Percentiles rank a stretch among this genome's conserved stretches.
Evolutionary conservation across 2,113 vertebrate genomes (phyloP).

Genomic region (Litocranius walleri): DNA sequence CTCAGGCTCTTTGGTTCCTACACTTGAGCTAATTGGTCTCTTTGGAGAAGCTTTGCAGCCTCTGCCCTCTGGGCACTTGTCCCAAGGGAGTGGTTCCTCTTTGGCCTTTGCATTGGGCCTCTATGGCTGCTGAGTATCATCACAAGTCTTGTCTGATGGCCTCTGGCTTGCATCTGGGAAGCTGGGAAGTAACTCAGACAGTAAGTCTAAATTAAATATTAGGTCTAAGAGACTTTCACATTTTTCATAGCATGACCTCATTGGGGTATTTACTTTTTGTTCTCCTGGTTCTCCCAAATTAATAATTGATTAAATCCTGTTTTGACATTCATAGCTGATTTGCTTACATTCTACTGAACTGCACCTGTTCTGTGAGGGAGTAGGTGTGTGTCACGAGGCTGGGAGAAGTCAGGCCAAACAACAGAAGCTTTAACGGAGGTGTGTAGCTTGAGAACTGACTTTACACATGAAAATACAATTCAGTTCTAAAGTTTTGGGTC

Average conservation of each 20-base stretch:
- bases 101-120: neutral
- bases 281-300: constrained; percentile 15
- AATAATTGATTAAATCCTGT: constrained; percentile 30
- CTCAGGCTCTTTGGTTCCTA: neutral
- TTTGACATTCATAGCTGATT: constrained; percentile 37
- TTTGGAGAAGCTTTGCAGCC: neutral
- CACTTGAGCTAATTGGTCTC: neutral
- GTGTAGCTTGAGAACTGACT: neutral
- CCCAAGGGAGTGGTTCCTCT: neutral
- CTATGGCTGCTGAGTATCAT: neutral
- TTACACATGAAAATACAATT: neutral
- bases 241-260: neutral
- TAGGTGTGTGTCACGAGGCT: neutral
- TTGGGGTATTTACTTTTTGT: constrained; percentile 6
- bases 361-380: neutral
- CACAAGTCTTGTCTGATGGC: neutral
- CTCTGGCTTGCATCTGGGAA: neutral
- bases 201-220: neutral
- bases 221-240: neutral
- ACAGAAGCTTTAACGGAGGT: neutral
- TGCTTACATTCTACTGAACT: neutral
- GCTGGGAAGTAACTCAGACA: neutral
- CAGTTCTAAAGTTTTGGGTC: neutral
- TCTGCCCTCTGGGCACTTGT: neutral
- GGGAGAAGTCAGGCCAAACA: neutral